A percentile compares a stretch with the other conserved stretches of the same genome.
These are phyloP conservation scores for Teleogryllus oceanicus DNA, from an alignment of 2,888 invertebrate genomes.

Conservation along the genomic window DNA sequence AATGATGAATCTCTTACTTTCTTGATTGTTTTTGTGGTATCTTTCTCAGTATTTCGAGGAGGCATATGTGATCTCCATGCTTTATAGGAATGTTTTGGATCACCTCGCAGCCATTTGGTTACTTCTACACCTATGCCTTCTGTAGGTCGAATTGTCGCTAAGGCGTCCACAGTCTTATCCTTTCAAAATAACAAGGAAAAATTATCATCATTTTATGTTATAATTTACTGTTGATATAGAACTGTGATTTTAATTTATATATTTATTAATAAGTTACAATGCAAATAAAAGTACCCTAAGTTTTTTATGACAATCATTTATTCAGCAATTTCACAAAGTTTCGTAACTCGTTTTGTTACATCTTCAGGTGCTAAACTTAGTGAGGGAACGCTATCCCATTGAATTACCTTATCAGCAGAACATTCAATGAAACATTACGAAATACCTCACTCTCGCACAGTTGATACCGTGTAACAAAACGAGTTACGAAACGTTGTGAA, in stretches of 20 bases:
- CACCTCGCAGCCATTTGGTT: slow-evolving; percentile 69
- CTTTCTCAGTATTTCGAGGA: slow-evolving; percentile 41
- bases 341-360: no score
- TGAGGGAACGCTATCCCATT: no score
- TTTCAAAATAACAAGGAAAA: slow-evolving; percentile 31
- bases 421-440: no score
- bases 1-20: slow-evolving; percentile 34
- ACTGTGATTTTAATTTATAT: not conserved
- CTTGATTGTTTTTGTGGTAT: slow-evolving; percentile 39
- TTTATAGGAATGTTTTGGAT: slow-evolving; percentile 64
- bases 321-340: no score
- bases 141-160: slow-evolving; percentile 54
- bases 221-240: not conserved
- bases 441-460: no score
- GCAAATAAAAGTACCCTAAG: no score
- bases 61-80: slow-evolving; percentile 69
- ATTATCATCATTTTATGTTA: not conserved
- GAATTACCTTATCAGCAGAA: no score
- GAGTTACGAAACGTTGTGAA: no score
- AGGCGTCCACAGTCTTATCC: slow-evolving; percentile 53
- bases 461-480: no score
- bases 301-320: no score
- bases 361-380: no score
- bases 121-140: slow-evolving; percentile 68
- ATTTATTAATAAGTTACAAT: not conserved